Percentiles rank a stretch among this genome's conserved stretches.
phyloP scores from a whole-genome alignment of 2,888 invertebrate species.

The Xanthorhoe designata region DNA sequence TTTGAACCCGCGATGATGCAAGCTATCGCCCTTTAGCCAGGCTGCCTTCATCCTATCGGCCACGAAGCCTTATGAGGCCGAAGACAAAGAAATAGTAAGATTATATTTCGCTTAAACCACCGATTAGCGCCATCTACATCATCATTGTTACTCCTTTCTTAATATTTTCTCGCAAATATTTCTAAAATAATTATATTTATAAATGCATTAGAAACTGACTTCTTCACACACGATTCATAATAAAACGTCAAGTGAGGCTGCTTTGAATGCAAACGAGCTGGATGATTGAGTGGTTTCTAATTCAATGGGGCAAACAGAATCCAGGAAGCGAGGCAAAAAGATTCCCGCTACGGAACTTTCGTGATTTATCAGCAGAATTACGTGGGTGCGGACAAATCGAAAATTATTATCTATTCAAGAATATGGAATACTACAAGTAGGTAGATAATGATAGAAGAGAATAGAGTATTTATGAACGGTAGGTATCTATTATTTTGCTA shows the following conservation, averaged over 20 bases:
- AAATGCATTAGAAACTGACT: slow-evolving; percentile 4
- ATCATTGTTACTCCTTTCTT: no score
- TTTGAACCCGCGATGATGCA: no score
- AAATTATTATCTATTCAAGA: slow-evolving; percentile 6
- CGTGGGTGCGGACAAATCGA: slow-evolving; percentile 1
- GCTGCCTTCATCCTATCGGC: no score
- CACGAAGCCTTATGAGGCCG: no score
- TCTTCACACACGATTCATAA: slow-evolving; percentile 23
- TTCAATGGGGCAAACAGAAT: slow-evolving; percentile 27
- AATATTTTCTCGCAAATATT: no score
- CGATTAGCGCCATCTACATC: no score
- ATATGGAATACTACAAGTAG: not conserved
- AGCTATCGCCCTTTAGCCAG: no score
- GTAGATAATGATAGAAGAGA: not conserved
- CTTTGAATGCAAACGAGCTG: slow-evolving; percentile 37
- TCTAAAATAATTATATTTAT: not conserved
- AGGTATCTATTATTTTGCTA: no score
- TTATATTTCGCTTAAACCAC: no score
- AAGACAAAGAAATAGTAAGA: no score
- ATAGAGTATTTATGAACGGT: no score
- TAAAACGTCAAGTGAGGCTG: slow-evolving; percentile 16
- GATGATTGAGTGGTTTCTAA: slow-evolving; percentile 35
- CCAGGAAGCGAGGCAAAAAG: slow-evolving; percentile 8
- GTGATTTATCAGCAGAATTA: slow-evolving; percentile 21
- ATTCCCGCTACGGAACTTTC: not conserved